Evolutionary conservation across 2,113 vertebrate species (phyloP).

Genomic region (Pampusana beccarii): DNA sequence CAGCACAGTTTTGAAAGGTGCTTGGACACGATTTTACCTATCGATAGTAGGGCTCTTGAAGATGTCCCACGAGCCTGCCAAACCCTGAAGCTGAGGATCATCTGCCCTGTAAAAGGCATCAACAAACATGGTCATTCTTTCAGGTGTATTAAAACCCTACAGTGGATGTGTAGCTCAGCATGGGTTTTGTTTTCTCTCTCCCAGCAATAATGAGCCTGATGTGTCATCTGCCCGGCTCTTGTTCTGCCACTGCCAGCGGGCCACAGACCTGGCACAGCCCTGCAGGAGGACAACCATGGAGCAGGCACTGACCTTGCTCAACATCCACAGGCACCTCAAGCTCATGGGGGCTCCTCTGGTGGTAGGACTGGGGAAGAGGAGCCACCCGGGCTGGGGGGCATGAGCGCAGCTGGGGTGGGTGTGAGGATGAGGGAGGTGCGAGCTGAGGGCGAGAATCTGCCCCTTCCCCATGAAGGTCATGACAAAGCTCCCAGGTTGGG

Average conservation of each 20-base stretch:
- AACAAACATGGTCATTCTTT: neutral
- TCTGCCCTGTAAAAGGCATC: neutral
- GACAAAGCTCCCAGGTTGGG: neutral
- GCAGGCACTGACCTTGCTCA: slow-evolving; percentile 81
- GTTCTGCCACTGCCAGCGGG: slow-evolving; percentile 85
- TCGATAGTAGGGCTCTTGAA: neutral
- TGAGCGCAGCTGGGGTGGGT: neutral
- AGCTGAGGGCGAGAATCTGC: neutral
- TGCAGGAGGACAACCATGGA: slow-evolving; percentile 84
- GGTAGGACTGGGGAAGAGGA: slow-evolving; percentile 70
- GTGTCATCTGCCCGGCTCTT: slow-evolving; percentile 76
- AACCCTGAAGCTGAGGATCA: neutral
- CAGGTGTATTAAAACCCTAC: neutral
- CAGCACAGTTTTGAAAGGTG: neutral
- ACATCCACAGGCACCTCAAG: slow-evolving; percentile 89
- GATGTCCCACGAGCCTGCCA: neutral
- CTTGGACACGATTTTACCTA: neutral
- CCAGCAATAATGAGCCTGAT: slow-evolving; percentile 69
- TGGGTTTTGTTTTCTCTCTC: neutral
- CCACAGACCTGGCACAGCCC: slow-evolving; percentile 58
- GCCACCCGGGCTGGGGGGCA: neutral
- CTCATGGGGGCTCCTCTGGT: slow-evolving; percentile 89
- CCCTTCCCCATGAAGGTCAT: neutral
- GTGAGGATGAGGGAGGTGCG: neutral
- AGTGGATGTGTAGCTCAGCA: neutral